These are phyloP conservation scores for Xylophagus ater DNA, from an alignment of 2,888 invertebrate species.

Conservation along the genomic window DNA sequence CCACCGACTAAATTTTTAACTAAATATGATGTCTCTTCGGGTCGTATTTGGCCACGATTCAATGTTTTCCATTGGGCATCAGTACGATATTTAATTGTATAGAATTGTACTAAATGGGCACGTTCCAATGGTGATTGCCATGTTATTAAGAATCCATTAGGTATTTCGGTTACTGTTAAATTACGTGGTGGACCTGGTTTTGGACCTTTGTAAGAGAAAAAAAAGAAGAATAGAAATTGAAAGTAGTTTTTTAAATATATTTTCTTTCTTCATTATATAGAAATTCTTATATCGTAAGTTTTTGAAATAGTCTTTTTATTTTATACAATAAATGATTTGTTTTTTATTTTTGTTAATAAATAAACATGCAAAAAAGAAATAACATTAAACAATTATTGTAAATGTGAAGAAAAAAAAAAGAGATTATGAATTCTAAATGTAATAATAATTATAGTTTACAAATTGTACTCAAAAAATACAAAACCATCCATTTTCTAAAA, in stretches of 20 bases:
- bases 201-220: too few species aligned
- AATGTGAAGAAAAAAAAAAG: too few species aligned
- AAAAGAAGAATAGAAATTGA: neutral
- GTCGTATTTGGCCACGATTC: slow-evolving; percentile 76
- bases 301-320: too few species aligned
- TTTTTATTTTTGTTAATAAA: too few species aligned
- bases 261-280: neutral
- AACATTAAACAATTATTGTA: too few species aligned
- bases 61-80: slow-evolving; percentile 83
- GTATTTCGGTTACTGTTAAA: slow-evolving; percentile 77
- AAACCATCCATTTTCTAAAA: too few species aligned
- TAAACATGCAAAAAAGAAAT: too few species aligned
- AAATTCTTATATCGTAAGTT: too few species aligned
- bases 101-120: slow-evolving; percentile 72
- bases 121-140: slow-evolving; percentile 80
- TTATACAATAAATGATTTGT: too few species aligned
- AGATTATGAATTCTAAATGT: too few species aligned
- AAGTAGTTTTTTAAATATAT: neutral
- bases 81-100: slow-evolving; percentile 83
- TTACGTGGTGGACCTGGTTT: slow-evolving; percentile 86
- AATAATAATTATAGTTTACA: too few species aligned
- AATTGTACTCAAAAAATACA: neutral
- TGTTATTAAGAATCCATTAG: slow-evolving; percentile 80
- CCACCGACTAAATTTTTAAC: slow-evolving; percentile 87
- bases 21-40: slow-evolving; percentile 83